phyloP scores from a whole-genome alignment of 1,140 invertebrate species.

The Pristionchus pacificus region DNA sequence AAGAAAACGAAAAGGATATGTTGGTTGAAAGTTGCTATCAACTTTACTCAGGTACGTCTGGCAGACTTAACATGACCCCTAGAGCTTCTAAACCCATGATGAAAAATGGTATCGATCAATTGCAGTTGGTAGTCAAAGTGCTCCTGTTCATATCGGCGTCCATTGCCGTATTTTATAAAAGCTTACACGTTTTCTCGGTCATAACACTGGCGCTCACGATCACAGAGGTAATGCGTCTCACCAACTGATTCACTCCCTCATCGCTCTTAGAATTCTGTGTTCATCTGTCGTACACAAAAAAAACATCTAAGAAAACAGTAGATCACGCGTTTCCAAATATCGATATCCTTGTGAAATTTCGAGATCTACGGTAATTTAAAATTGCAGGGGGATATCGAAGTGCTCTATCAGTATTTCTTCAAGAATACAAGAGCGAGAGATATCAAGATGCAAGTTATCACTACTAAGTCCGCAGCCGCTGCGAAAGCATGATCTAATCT shows the following conservation, averaged over 20 bases:
- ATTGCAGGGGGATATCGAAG: conserved; percentile 29
- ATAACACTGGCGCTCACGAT: conserved; percentile 29
- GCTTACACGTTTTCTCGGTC: conserved; percentile 20
- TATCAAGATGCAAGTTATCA: conserved; percentile 21
- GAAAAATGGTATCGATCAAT: background rate
- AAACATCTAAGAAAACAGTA: background rate
- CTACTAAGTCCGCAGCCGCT: conserved; percentile 4
- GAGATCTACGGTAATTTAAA: background rate
- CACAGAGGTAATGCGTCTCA: conserved; percentile 16
- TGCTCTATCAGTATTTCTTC: conserved; percentile 30
- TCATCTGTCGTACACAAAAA: no score
- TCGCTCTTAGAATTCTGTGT: no score
- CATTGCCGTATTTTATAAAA: conserved; percentile 29
- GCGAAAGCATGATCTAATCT: background rate
- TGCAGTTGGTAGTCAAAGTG: conserved; percentile 22
- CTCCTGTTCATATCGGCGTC: conserved; percentile 27
- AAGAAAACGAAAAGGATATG: conserved; percentile 32
- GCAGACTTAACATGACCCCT: background rate
- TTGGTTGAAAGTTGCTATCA: conserved; percentile 31
- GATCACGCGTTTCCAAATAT: background rate
- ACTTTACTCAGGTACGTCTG: conserved; percentile 22
- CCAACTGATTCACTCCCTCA: no score
- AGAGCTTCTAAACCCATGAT: no score
- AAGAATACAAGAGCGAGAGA: conserved; percentile 26
- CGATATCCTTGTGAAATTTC: background rate